phyloP scores from a whole-genome alignment of 2,888 invertebrate genomes.

The Scotopteryx bipunctaria region DNA sequence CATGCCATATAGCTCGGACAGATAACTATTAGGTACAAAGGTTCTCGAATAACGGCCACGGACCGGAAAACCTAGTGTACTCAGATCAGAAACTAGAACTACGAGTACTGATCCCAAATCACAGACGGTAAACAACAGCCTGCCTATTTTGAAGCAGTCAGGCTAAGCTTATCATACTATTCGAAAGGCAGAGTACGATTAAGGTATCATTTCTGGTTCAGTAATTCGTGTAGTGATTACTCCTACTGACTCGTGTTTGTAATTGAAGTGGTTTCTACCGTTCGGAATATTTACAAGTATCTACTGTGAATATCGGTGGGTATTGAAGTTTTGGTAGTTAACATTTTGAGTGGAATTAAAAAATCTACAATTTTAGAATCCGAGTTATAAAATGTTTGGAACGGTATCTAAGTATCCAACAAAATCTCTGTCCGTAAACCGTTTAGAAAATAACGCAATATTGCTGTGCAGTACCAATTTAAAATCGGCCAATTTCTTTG shows the following conservation, averaged over 20 bases:
- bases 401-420: background rate
- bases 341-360: background rate
- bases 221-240: conserved; percentile 21
- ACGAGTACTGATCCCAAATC: background rate
- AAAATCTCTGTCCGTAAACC: conserved; percentile 14
- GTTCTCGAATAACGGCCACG: too few species aligned
- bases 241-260: conserved; percentile 20
- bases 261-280: conserved; percentile 18
- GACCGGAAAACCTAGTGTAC: too few species aligned
- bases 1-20: too few species aligned
- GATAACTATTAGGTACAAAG: too few species aligned
- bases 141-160: conserved; percentile 3
- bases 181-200: conserved; percentile 6
- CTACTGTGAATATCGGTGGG: conserved; percentile 1
- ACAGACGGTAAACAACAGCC: background rate
- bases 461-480: conserved; percentile 26
- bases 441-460: conserved; percentile 30
- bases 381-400: background rate
- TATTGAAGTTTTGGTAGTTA: conserved; percentile 4
- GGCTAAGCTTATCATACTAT: background rate
- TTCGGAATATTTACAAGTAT: conserved; percentile 17
- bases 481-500: conserved; percentile 32
- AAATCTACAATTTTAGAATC: background rate
- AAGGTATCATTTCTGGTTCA: conserved; percentile 22
- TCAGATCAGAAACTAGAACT: background rate